Percentiles rank a stretch among this genome's conserved stretches.
These are phyloP conservation scores for Muntiacus muntjak DNA, from an alignment of 2,113 vertebrate species.

Conservation along the genomic window DNA sequence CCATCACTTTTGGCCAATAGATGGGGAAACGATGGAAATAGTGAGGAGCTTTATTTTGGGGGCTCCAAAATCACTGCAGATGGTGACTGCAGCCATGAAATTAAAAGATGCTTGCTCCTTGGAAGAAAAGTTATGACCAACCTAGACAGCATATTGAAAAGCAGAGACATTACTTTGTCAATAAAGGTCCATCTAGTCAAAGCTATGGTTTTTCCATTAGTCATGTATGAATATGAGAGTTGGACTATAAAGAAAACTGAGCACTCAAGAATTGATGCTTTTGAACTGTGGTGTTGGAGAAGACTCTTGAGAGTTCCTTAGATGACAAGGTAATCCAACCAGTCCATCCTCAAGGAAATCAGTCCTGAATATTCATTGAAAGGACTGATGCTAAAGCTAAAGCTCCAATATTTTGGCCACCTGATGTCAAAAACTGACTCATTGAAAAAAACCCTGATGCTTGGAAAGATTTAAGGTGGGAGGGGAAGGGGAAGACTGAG, in stretches of 20 bases:
- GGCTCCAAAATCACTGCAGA: not conserved
- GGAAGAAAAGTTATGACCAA: not conserved
- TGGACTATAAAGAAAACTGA: not conserved
- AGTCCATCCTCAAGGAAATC: not conserved
- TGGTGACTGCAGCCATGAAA: not conserved
- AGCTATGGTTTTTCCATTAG: not conserved
- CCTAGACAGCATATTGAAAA: not conserved
- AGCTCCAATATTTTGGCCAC: not conserved
- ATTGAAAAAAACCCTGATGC: not conserved
- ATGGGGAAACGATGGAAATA: not conserved
- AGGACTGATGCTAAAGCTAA: not conserved
- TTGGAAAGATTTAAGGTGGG: fast-evolving
- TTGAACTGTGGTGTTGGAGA: not conserved
- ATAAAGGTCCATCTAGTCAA: not conserved
- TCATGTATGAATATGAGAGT: not conserved
- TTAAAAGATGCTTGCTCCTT: not conserved
- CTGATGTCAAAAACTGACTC: not conserved
- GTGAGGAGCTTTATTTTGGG: not conserved
- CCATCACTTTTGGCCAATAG: not conserved
- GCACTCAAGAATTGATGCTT: not conserved
- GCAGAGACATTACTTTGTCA: not conserved
- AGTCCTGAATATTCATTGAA: not conserved
- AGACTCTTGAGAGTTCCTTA: not conserved
- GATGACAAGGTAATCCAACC: not conserved
- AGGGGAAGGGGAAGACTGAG: not conserved